Percentiles rank a stretch among this genome's conserved stretches.
phyloP scores from a whole-genome alignment of 2,888 invertebrate genomes.

The Machimus rusticus region DNA sequence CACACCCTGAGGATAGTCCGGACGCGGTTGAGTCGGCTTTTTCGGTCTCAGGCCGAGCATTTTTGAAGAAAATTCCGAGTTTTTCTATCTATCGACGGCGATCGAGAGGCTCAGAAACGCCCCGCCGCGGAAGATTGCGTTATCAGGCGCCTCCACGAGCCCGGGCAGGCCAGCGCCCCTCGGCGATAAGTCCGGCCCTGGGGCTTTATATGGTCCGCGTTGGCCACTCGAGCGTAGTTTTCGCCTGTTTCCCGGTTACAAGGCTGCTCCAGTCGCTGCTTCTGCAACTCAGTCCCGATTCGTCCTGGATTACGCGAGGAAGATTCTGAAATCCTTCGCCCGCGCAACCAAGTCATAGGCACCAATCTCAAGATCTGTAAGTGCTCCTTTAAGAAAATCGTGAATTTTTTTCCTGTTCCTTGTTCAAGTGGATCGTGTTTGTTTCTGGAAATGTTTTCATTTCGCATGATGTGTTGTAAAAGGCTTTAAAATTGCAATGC shows the following conservation, averaged over 20 bases:
- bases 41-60: background rate
- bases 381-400: constrained; percentile 7
- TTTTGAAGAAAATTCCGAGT: background rate
- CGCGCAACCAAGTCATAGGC: background rate
- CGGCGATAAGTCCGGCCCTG: background rate
- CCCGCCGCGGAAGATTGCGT: background rate
- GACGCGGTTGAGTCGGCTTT: background rate
- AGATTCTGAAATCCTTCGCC: background rate
- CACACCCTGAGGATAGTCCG: background rate
- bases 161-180: background rate
- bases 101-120: background rate
- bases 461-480: constrained; percentile 20
- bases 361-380: background rate
- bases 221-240: background rate
- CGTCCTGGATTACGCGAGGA: background rate
- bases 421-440: constrained; percentile 26
- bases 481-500: background rate
- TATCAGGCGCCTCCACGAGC: background rate
- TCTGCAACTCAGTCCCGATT: background rate
- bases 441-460: constrained; percentile 22
- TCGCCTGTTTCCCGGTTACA: background rate
- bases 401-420: background rate
- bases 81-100: background rate
- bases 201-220: background rate
- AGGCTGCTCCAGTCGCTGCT: background rate